phyloP scores from a whole-genome alignment of 2,888 invertebrate species.

The Drosophila koepferae region DNA sequence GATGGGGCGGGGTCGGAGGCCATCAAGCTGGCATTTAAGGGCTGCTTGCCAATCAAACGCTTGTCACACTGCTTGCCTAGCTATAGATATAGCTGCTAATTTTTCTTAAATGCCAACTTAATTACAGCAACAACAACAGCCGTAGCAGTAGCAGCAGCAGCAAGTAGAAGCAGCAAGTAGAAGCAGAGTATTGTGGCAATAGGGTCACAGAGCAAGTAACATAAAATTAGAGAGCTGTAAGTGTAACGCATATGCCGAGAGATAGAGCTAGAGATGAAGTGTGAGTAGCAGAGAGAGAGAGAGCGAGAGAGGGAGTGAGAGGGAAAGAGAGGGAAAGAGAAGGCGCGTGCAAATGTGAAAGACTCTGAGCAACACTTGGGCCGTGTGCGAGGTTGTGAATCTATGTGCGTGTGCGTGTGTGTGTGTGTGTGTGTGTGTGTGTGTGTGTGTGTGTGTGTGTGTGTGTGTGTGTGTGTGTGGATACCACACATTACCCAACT shows the following conservation, averaged over 20 bases:
- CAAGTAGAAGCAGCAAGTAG: background rate
- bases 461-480: constrained; percentile 2
- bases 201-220: constrained; percentile 41
- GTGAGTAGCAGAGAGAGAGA: constrained; percentile 8
- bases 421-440: background rate
- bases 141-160: background rate
- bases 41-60: constrained; percentile 52
- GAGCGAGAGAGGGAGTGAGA: constrained; percentile 3
- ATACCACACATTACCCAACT: constrained; percentile 50
- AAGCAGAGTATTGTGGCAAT: constrained; percentile 27
- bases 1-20: too few species aligned
- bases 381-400: background rate
- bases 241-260: background rate
- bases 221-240: constrained; percentile 53
- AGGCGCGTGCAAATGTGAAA: constrained; percentile 25
- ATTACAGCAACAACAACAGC: constrained; percentile 44
- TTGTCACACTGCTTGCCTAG: constrained; percentile 23
- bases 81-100: constrained; percentile 55
- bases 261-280: background rate
- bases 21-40: constrained; percentile 29
- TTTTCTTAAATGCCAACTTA: constrained; percentile 75
- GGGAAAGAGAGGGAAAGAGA: constrained; percentile 5
- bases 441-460: constrained; percentile 17
- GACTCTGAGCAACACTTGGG: constrained; percentile 7
- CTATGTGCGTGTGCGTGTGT: too few species aligned